A percentile compares a stretch with the other conserved stretches of the same genome.
Evolutionary conservation across 2,888 invertebrate genomes (phyloP).

Genomic region (Pheosia tremula): DNA sequence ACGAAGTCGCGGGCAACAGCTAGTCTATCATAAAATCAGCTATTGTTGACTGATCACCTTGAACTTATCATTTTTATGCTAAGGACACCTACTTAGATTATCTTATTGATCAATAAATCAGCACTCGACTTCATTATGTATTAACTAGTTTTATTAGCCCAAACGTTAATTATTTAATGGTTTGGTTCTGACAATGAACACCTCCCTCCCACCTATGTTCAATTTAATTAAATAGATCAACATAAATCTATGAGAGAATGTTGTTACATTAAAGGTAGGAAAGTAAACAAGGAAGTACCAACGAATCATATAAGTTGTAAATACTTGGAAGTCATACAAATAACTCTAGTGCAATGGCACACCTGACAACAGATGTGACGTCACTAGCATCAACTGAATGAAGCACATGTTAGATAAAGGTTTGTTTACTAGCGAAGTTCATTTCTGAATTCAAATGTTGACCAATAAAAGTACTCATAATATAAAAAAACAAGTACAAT

Average conservation of each 20-base stretch:
- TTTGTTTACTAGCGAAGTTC: constrained; percentile 18
- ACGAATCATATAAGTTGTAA: constrained; percentile 43
- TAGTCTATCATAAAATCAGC: neutral
- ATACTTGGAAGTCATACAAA: constrained; percentile 53
- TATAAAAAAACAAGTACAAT: neutral
- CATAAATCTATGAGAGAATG: neutral
- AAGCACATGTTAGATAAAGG: constrained; percentile 22
- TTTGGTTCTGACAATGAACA: neutral
- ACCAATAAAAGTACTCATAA: too few relatives aligned
- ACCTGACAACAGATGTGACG: constrained; percentile 42
- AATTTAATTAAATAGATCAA: neutral
- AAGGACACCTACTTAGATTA: neutral
- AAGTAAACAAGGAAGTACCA: constrained; percentile 48
- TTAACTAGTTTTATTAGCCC: neutral
- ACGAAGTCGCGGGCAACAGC: too few relatives aligned
- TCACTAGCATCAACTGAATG: constrained; percentile 36
- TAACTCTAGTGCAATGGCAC: constrained; percentile 45
- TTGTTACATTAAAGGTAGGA: constrained; percentile 8
- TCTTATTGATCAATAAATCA: too few relatives aligned
- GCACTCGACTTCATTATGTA: too few relatives aligned
- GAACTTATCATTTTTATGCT: neutral
- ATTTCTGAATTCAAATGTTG: constrained; percentile 1
- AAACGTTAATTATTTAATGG: neutral
- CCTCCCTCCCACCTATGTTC: neutral
- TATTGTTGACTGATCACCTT: neutral